Base-by-base conservation (phyloP, 2,797 vertebrate genomes). In the Poecilia wingei region DNA sequence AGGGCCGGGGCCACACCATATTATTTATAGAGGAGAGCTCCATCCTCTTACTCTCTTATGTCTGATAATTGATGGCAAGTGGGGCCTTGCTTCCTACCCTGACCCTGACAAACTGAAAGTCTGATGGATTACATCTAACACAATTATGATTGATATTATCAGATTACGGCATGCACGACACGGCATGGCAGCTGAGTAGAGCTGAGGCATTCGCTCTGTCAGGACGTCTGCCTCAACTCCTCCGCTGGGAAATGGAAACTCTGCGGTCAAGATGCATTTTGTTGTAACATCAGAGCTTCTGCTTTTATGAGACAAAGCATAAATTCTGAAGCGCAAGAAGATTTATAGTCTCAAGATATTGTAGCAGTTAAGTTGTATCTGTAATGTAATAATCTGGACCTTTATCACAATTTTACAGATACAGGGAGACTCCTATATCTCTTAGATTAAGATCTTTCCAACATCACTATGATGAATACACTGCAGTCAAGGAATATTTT, bases 141-240 rank as follows among this genome's bases (percentile, higher is more conserved):
- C 96, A 96, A 97, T 98, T 97, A 97, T 96, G 96, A 97, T 95
- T 96, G 96, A 97, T 96, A 95, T 96, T 96, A 97, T 97, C 96
- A 96, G 96, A 96, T 97, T 96, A 96, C 94, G 94, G 91, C 95
- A 91, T 92, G 87, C 93, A 94, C 86, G 79, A 92, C 93, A 93
- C 77, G 89, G 89, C 89, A 79, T 89, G 92, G 92, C 88, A 91
- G 88, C 85, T 78, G 92, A 93, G 84, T 88, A 82, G 84, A 90
- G 93, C 89, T 81, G 94, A 94, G 92, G 94, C 93, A 96, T 94
- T 96, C 96, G 94, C 96, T 90, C 82, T 82, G 95, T 83, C 36
- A 75, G 51, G 80, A 78, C 79, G 91, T 89, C 88, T 86, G 78
- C 59, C 77, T 84, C 85, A 82, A 91, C 90, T 91, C 84, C 75